Percentiles rank a stretch among this genome's conserved stretches.
Evolutionary conservation across 1,140 invertebrate genomes (phyloP).

Genomic region (Proctacanthus coquilletti): DNA sequence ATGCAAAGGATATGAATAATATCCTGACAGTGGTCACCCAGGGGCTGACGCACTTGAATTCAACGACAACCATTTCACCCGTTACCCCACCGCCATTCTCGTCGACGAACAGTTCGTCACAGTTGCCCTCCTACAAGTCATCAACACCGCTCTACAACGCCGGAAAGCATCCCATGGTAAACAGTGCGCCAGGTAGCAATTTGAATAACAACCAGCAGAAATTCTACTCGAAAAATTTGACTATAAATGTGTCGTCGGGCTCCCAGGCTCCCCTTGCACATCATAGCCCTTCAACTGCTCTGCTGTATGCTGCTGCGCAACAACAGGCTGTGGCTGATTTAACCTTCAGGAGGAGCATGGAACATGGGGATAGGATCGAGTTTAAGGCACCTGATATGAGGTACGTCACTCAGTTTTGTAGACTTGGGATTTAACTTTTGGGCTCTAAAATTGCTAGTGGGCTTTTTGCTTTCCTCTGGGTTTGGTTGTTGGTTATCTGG

Average conservation of each 20-base stretch:
- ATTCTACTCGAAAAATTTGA: not conserved
- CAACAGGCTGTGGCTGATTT: conserved; percentile 16
- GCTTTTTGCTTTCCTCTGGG: no score
- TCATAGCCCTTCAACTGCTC: not conserved
- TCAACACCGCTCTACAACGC: not conserved
- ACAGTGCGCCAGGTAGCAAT: not conserved
- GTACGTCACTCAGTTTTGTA: no score
- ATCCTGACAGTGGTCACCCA: conserved; percentile 27
- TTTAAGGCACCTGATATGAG: conserved; percentile 1
- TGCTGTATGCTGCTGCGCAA: conserved; percentile 1
- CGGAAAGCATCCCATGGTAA: conserved; percentile 6
- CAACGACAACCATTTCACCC: conserved; percentile 24
- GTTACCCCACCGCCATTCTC: conserved; percentile 26
- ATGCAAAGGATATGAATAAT: conserved; percentile 19
- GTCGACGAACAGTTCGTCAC: no score
- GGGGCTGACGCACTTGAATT: conserved; percentile 25
- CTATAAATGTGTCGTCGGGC: conserved; percentile 1
- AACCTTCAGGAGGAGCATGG: not conserved
- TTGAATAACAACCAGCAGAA: not conserved
- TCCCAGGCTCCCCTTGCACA: not conserved
- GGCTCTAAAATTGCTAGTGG: no score
- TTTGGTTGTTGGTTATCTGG: no score
- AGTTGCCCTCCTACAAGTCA: no score
- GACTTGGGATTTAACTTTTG: no score
- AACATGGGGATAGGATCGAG: not conserved